Conservation (phyloP, 2,888 invertebrate genomes). For the Spilarctia lutea region DNA sequence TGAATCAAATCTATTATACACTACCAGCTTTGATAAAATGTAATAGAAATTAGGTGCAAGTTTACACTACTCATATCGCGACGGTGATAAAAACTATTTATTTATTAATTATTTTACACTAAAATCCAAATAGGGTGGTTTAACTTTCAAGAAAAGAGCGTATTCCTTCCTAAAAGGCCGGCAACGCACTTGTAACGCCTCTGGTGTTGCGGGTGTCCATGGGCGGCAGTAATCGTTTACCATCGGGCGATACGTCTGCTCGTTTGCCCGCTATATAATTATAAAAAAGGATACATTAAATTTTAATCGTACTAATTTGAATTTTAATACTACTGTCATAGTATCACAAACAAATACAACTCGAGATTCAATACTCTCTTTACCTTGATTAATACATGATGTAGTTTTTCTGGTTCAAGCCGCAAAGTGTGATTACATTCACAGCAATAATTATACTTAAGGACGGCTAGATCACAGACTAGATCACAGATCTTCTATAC, state of each 20-base stretch:
- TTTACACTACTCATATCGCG: neutral
- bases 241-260: too few relatives aligned
- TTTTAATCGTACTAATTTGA: neutral
- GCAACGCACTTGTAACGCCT: too few relatives aligned
- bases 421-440: conserved; percentile 23
- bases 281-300: too few relatives aligned
- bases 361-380: conserved; percentile 13
- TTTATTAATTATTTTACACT: neutral
- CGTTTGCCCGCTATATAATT: too few relatives aligned
- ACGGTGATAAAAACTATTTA: neutral
- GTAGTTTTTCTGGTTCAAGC: conserved; percentile 9
- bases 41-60: too few relatives aligned
- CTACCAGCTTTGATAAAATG: too few relatives aligned
- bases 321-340: conserved; percentile 14
- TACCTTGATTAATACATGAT: conserved; percentile 22
- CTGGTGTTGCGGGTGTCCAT: too few relatives aligned
- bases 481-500: neutral
- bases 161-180: too few relatives aligned
- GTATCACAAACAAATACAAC: neutral
- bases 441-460: conserved; percentile 2
- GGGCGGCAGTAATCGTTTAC: too few relatives aligned
- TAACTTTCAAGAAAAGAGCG: too few relatives aligned
- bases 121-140: neutral
- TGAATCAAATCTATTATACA: neutral
- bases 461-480: neutral